A percentile compares a stretch with the other conserved stretches of the same genome.
Evolutionary conservation across 1,140 invertebrate genomes (phyloP).

Genomic region (Andricus grossulariae): DNA sequence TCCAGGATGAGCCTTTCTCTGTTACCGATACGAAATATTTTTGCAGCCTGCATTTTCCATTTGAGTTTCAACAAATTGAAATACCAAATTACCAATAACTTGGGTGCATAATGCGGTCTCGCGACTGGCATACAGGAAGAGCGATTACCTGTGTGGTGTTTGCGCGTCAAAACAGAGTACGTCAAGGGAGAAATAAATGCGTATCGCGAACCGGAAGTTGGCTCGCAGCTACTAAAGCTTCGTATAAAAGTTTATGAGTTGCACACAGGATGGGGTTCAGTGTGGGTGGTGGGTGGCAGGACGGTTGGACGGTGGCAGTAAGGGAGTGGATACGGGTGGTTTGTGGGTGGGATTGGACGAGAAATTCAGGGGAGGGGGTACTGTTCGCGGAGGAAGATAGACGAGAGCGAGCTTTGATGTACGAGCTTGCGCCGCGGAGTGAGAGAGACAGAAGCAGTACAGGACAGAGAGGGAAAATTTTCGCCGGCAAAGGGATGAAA

Average conservation of each 20-base stretch:
- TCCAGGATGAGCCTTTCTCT: too few species aligned
- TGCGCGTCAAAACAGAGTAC: constrained; percentile 10
- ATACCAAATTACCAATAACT: constrained; percentile 6
- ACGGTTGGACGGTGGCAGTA: constrained; percentile 16
- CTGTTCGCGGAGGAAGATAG: constrained; percentile 66
- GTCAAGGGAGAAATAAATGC: constrained; percentile 50
- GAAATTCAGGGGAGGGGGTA: constrained; percentile 13
- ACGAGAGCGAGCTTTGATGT: constrained; percentile 72
- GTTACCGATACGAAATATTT: not conserved
- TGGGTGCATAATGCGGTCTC: not conserved
- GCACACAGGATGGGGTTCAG: constrained; percentile 40
- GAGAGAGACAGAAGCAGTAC: constrained; percentile 45
- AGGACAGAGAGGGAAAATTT: constrained; percentile 69
- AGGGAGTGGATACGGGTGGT: constrained; percentile 31
- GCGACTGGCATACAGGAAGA: constrained; percentile 12
- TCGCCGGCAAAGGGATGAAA: constrained; percentile 72
- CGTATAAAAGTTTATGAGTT: constrained; percentile 71
- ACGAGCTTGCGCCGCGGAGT: constrained; percentile 63
- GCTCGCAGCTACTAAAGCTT: constrained; percentile 67
- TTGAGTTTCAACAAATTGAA: constrained; percentile 4
- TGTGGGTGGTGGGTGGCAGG: constrained; percentile 20
- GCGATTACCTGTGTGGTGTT: constrained; percentile 25
- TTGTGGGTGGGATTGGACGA: constrained; percentile 35
- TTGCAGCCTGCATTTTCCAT: not conserved
- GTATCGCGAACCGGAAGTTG: constrained; percentile 64